Conservation (phyloP, 2,797 vertebrate species). For the Poecilia picta region DNA sequence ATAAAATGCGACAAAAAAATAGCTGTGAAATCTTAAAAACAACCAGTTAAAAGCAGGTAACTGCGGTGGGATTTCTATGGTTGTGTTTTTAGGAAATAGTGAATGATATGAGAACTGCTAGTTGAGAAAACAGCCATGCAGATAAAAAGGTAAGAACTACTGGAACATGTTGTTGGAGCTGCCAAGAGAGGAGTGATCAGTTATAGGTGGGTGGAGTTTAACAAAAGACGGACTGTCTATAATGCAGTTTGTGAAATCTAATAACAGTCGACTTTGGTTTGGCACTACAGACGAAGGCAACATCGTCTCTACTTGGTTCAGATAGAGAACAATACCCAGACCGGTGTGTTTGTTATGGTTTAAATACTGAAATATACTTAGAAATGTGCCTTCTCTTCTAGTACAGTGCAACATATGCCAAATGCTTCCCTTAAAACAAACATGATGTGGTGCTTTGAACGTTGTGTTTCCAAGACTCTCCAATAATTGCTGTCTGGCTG, state of each 20-base stretch:
- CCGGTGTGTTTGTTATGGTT: background rate
- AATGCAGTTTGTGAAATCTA: slow-evolving; percentile 14
- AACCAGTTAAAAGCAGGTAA: no score
- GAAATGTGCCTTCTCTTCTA: slow-evolving; percentile 28
- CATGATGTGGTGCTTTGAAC: slow-evolving; percentile 13
- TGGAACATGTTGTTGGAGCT: background rate
- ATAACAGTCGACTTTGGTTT: slow-evolving; percentile 32
- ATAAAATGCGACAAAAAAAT: background rate
- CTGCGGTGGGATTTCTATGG: background rate
- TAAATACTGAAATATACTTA: slow-evolving; percentile 4
- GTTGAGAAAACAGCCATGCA: background rate
- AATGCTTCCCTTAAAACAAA: slow-evolving; percentile 13
- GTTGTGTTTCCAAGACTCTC: background rate
- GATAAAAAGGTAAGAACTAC: background rate
- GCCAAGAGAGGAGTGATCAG: background rate
- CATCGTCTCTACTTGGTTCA: background rate
- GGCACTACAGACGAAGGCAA: slow-evolving; percentile 30
- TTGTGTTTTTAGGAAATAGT: background rate
- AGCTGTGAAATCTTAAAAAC: background rate
- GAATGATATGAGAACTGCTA: background rate
- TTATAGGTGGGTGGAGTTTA: background rate
- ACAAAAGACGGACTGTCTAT: background rate
- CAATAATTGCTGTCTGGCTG: slow-evolving; percentile 20
- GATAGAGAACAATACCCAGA: slow-evolving; percentile 15
- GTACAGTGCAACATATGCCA: slow-evolving; percentile 55